Percentiles rank a stretch among this genome's conserved stretches.
phyloP scores from a whole-genome alignment of 2,888 invertebrate species.

The Chromoteleia sp. region DNA sequence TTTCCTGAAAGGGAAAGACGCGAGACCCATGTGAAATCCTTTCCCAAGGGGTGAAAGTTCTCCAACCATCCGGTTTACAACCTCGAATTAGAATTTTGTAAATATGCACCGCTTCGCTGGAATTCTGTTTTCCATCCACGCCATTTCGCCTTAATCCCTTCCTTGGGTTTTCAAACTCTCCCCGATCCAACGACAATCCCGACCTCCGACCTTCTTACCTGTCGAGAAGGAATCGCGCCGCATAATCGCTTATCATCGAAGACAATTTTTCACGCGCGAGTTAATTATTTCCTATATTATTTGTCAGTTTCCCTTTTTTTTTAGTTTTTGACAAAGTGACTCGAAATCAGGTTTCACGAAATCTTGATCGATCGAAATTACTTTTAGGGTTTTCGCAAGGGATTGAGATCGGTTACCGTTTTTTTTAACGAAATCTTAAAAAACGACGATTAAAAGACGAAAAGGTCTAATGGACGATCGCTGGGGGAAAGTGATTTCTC shows the following conservation, averaged over 20 bases:
- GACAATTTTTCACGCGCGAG: not conserved
- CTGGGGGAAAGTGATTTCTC: conserved; percentile 74
- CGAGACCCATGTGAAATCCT: conserved; percentile 79
- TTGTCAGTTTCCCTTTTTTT: not conserved
- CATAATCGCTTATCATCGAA: conserved; percentile 10
- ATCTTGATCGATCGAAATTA: conserved; percentile 28
- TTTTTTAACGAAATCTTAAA: conserved; percentile 57
- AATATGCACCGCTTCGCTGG: conserved; percentile 75
- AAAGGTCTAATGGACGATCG: conserved; percentile 62
- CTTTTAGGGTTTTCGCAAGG: conserved; percentile 14
- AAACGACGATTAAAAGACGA: conserved; percentile 74
- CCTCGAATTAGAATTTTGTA: conserved; percentile 83
- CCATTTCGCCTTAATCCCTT: conserved; percentile 34
- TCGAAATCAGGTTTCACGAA: conserved; percentile 20
- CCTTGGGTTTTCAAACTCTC: conserved; percentile 22
- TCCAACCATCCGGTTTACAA: conserved; percentile 76
- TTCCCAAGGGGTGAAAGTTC: conserved; percentile 80
- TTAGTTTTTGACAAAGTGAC: not conserved
- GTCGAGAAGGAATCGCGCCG: not conserved
- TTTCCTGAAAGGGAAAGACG: conserved; percentile 72
- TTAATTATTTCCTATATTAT: not conserved
- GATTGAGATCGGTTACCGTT: conserved; percentile 41
- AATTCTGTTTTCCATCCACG: conserved; percentile 79
- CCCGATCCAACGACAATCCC: conserved; percentile 7
- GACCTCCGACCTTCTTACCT: conserved; percentile 24